Evolutionary conservation across 2,113 vertebrate genomes (phyloP).

Genomic region (Leptobrachium leishanense): DNA sequence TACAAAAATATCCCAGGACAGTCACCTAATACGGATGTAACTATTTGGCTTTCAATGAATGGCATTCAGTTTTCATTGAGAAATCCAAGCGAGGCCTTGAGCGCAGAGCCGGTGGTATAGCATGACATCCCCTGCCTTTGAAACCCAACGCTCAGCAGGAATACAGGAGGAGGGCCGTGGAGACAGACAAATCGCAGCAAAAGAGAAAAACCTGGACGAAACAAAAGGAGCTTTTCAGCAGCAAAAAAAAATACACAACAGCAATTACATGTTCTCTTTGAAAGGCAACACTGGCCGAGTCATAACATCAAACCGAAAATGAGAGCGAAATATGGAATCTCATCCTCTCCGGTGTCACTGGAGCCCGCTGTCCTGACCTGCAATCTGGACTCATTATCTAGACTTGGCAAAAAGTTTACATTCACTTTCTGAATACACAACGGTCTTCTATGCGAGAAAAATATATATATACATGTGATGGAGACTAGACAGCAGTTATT

Average conservation of each 20-base stretch:
- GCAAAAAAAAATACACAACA: slow-evolving; percentile 25
- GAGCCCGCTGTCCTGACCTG: background rate
- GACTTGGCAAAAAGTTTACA: background rate
- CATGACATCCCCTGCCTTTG: slow-evolving; percentile 40
- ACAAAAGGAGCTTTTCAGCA: slow-evolving; percentile 50
- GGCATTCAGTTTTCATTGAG: slow-evolving; percentile 22
- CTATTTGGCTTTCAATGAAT: background rate
- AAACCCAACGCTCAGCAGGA: slow-evolving; percentile 41
- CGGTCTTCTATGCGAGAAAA: no score
- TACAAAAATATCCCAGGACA: background rate
- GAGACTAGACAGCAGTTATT: no score
- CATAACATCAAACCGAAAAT: slow-evolving; percentile 4
- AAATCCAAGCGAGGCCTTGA: slow-evolving; percentile 20
- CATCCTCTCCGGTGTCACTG: background rate
- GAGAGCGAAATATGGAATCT: slow-evolving; percentile 6
- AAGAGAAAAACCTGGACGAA: slow-evolving; percentile 35
- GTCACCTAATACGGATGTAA: slow-evolving; percentile 19
- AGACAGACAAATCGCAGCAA: background rate
- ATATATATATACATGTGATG: no score
- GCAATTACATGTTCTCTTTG: slow-evolving; percentile 30
- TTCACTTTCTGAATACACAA: background rate
- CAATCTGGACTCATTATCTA: background rate
- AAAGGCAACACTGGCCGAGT: slow-evolving; percentile 28
- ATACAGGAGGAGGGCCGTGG: slow-evolving; percentile 48
- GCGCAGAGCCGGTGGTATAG: slow-evolving; percentile 24